phyloP scores from a whole-genome alignment of 2,888 invertebrate genomes.

The Clusia tigrina region DNA sequence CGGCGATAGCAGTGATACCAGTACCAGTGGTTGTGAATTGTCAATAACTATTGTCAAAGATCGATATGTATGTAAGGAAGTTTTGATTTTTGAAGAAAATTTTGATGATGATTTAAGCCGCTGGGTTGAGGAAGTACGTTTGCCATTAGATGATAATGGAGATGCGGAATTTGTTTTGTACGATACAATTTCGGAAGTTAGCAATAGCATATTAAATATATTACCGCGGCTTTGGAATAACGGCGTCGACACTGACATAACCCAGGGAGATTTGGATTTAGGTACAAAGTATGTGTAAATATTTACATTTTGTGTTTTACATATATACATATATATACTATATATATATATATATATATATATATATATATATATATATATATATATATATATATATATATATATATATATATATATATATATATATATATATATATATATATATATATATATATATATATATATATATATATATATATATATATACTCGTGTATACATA shows the following conservation, averaged over 20 bases:
- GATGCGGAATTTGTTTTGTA: constrained; percentile 67
- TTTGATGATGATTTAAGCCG: constrained; percentile 66
- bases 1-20: background rate
- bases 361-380: too few species aligned
- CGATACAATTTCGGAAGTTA: constrained; percentile 55
- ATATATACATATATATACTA: too few species aligned
- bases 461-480: too few species aligned
- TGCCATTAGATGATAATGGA: constrained; percentile 66
- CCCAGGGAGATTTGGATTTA: constrained; percentile 58
- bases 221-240: constrained; percentile 56
- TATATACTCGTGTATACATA: too few species aligned
- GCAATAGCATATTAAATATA: constrained; percentile 58
- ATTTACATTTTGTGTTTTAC: too few species aligned
- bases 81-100: constrained; percentile 71
- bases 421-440: too few species aligned
- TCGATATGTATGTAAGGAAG: constrained; percentile 52
- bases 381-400: too few species aligned
- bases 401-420: background rate
- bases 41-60: background rate
- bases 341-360: too few species aligned
- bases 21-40: background rate
- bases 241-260: constrained; percentile 47
- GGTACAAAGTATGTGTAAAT: constrained; percentile 50
- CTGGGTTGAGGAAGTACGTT: constrained; percentile 71
- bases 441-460: too few species aligned